Conservation (phyloP, 2,888 invertebrate species). For the Halocaridina rubra region DNA sequence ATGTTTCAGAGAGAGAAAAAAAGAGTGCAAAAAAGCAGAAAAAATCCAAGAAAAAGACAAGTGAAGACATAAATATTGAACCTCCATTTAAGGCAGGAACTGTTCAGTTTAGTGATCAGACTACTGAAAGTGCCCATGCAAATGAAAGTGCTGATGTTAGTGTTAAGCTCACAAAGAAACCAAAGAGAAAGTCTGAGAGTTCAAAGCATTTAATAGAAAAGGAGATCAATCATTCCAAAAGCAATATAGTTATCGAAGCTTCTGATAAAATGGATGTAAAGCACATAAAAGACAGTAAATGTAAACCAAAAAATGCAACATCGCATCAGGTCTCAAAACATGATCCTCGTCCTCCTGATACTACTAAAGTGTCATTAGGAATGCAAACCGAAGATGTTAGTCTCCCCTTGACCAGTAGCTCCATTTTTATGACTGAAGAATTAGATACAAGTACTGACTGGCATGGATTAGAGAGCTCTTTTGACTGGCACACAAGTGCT, state of each 20-base stretch:
- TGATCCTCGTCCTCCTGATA: conserved; percentile 4
- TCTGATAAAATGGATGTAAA: background rate
- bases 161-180: background rate
- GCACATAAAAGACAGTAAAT: background rate
- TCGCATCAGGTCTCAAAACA: background rate
- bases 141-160: background rate
- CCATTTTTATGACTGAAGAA: conserved; percentile 38
- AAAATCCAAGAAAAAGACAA: background rate
- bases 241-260: background rate
- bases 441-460: conserved; percentile 45
- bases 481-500: conserved; percentile 26
- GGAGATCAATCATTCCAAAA: background rate
- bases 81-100: background rate
- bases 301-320: background rate
- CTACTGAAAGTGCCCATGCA: background rate
- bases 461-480: conserved; percentile 34
- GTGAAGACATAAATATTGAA: background rate
- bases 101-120: background rate
- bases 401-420: background rate
- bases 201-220: background rate
- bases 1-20: background rate
- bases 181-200: background rate
- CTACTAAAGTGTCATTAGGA: conserved; percentile 29
- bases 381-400: conserved; percentile 30
- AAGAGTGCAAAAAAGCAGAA: background rate